phyloP scores from a whole-genome alignment of 2,888 invertebrate genomes.

The Ectobius pallidus region DNA sequence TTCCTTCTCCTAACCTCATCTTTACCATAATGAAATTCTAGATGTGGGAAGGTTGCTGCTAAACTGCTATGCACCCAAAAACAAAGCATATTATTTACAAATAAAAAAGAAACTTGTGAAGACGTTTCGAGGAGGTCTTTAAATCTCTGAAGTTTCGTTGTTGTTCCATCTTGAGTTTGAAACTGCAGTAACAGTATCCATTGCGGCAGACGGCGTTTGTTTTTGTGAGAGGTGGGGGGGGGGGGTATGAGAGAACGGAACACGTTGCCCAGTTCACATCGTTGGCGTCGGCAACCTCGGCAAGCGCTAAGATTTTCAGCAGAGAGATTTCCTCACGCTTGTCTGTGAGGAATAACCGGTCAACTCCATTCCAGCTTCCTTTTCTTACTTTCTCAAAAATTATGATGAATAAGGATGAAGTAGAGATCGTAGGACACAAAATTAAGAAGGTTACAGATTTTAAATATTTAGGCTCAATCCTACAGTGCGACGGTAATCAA shows the following conservation, averaged over 20 bases:
- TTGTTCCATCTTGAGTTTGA: background rate
- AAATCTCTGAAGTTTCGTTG: constrained; percentile 18
- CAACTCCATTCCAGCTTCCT: background rate
- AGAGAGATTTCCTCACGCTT: constrained; percentile 34
- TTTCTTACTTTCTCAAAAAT: no score
- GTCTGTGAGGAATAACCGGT: constrained; percentile 4
- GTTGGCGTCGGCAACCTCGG: constrained; percentile 34
- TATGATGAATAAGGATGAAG: no score
- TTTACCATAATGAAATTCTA: no score
- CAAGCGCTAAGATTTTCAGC: constrained; percentile 35
- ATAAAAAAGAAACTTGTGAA: constrained; percentile 2
- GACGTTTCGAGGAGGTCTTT: background rate
- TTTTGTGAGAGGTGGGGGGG: background rate
- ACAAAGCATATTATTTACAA: background rate
- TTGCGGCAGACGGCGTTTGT: constrained; percentile 6
- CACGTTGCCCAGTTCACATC: constrained; percentile 34
- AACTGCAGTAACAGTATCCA: constrained; percentile 8
- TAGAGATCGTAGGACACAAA: no score
- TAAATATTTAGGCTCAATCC: no score
- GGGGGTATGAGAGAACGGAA: background rate
- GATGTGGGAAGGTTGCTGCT: no score
- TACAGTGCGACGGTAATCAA: no score
- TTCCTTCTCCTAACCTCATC: no score
- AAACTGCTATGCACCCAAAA: no score
- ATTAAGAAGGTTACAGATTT: no score